Conservation (phyloP, 1,140 invertebrate genomes). For the Oedothorax gibbosus region DNA sequence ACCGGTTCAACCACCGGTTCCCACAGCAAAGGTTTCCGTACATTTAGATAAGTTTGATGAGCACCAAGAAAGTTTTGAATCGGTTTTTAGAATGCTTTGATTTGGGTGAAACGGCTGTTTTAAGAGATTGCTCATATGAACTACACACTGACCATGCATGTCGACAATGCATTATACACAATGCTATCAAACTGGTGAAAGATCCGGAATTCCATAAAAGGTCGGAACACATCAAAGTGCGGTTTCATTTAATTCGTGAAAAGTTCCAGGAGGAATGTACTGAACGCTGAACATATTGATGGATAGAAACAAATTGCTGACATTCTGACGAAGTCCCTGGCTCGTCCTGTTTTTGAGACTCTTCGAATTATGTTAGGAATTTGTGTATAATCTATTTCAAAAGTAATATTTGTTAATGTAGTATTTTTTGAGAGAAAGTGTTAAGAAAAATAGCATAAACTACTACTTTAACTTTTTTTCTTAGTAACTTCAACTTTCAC, state of each 20-base stretch:
- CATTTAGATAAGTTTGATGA: no score
- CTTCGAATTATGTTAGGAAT: conserved; percentile 23
- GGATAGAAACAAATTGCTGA: no score
- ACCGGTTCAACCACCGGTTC: no score
- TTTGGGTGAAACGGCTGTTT: conserved; percentile 56
- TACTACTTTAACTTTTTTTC: no score
- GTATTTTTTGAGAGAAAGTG: background rate
- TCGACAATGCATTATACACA: conserved; percentile 63
- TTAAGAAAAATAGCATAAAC: conserved; percentile 3
- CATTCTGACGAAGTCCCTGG: no score
- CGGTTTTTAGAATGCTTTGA: no score
- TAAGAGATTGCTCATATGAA: conserved; percentile 20
- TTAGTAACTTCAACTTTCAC: no score
- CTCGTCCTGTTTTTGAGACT: no score
- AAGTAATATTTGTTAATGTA: no score
- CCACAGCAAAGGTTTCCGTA: no score
- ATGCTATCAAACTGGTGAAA: conserved; percentile 56
- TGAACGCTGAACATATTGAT: conserved; percentile 20
- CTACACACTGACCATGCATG: background rate
- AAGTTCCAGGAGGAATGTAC: conserved; percentile 55
- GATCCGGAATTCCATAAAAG: conserved; percentile 54
- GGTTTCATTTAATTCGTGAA: conserved; percentile 65
- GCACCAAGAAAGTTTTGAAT: no score
- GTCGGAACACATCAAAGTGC: conserved; percentile 39
- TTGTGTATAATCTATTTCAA: no score